Base-by-base conservation (phyloP, 2,888 invertebrate genomes). In the Trilocha varians region DNA sequence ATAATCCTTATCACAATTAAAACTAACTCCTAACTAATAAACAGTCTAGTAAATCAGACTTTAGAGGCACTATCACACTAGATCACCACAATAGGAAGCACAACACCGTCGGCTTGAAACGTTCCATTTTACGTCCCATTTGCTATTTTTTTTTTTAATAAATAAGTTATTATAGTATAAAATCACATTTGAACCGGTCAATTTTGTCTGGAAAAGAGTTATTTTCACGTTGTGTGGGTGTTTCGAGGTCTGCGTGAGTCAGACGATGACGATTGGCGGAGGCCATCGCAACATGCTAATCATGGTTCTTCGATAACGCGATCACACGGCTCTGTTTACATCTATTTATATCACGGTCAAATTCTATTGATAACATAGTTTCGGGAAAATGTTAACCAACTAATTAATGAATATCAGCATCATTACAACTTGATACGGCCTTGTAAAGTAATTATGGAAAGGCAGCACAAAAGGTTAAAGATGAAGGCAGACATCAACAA, bases 11-110 rank as follows among this genome's bases (percentile, higher is more conserved):
- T 53, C 48, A 47, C 44, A 52, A 46, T 53, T 58, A 57, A 9
- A 68, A 72, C 62, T 66, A 70, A 70, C 59, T 53, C 73, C 72
- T 70, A 71, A 65, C 67, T 69, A 78, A 73, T 69, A 69, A 77
- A 73, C 79, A 78, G 72, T 77, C 70, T 70, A 75, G 67, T 49
- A 61, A 48, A 70, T 75, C 78, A 78, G 78, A 77, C 78, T 78
- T 78, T 65, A 61, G 46, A 58, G 58, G 58, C 65, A 65, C 59
- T 69, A 61, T 62, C 52, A 49, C 62, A 66, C 65, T 70, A 70
- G 55, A 69, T 70, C 70, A 74, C 72, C 64, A 60, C 55, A 50
- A 47, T 59, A 58, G 77, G 75, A 76, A 79, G 74, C 79, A 74
- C 78, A 62, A 65, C 62, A 54, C 56, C 46, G 52, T 49, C 55